Base-by-base conservation (phyloP, 2,888 invertebrate genomes). In the Furcula furcula region DNA sequence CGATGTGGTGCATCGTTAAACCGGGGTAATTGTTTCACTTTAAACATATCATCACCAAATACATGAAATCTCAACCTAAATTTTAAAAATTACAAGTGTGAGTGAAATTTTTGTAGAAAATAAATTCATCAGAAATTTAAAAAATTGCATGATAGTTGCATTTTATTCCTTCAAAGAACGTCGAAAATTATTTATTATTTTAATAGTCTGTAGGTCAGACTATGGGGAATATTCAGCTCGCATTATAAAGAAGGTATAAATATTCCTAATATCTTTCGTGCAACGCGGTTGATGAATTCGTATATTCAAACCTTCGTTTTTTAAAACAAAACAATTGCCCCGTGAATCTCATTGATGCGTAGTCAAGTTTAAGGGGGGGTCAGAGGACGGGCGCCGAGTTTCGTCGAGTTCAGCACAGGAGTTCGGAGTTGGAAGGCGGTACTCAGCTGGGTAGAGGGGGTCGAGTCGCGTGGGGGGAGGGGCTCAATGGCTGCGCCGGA, bases 401-500 rank as follows among this genome's bases (percentile, higher is more conserved):
- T 79, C 82, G 83, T 86, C 85, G 86, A 78, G 87, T 88, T 88
- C 88, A 89, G 87, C 89, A 89, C 73, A 89, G 84, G 64, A 89
- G 86, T 86, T 89, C 89, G 88, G 89, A 88, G 86, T 89, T 89
- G 78, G 88, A 85, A 52, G 80, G 88, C 88, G 82, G 89, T 83
- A 89, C 89, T 89, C 89, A 89, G 89, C 89, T 89, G 73, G 89
- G 89, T 75, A 88, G 80, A 30, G 86, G 86, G 12, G 86, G 87
- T 44, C 86, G 71, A 21, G 80, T 51, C 38, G 62, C 54, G 40
- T 76, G 79, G 4, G 83, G 77, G 34, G 81, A 72, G 25, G 86
- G 84, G 79, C 84, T 81, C 43, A 80, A 36, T 71, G 86, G 43
- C 90, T 91, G 45, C 89, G 83, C 52, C 76, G 82, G 10, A 82